Evolutionary conservation across 2,113 vertebrate genomes (phyloP).

Genomic region (Equus quagga): DNA sequence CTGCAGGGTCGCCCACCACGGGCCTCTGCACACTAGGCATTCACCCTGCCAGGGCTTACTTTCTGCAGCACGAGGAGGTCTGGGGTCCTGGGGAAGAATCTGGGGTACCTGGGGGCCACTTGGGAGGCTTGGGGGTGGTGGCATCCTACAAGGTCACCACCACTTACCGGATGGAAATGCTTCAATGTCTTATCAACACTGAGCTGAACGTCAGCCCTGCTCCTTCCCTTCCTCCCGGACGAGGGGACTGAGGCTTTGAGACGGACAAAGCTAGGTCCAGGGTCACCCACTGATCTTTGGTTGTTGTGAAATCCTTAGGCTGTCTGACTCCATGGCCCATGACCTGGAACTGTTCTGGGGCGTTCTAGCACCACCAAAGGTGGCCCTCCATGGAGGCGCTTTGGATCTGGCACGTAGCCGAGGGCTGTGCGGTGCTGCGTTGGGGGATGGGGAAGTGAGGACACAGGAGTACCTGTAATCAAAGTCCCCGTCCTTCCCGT

Average conservation of each 20-base stretch:
- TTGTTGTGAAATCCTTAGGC: background rate
- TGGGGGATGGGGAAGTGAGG: background rate
- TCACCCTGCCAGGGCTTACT: background rate
- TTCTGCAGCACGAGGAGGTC: background rate
- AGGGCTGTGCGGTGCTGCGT: background rate
- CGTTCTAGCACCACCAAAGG: background rate
- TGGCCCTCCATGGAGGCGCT: background rate
- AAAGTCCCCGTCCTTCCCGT: slow-evolving; percentile 94
- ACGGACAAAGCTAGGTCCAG: background rate
- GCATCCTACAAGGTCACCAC: background rate
- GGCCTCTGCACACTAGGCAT: accelerated
- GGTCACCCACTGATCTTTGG: background rate
- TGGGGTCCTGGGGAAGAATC: background rate
- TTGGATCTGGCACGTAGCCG: background rate
- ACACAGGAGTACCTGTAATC: slow-evolving; percentile 91
- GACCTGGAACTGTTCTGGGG: background rate
- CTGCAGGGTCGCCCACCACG: background rate
- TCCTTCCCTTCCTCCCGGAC: background rate
- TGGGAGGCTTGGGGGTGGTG: background rate
- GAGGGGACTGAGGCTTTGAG: background rate
- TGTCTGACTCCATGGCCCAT: background rate
- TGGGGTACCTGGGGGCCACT: background rate
- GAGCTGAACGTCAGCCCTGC: background rate
- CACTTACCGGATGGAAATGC: background rate
- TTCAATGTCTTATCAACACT: background rate